phyloP scores from a whole-genome alignment of 2,113 vertebrate species.

The Gnathochromis pfefferi region DNA sequence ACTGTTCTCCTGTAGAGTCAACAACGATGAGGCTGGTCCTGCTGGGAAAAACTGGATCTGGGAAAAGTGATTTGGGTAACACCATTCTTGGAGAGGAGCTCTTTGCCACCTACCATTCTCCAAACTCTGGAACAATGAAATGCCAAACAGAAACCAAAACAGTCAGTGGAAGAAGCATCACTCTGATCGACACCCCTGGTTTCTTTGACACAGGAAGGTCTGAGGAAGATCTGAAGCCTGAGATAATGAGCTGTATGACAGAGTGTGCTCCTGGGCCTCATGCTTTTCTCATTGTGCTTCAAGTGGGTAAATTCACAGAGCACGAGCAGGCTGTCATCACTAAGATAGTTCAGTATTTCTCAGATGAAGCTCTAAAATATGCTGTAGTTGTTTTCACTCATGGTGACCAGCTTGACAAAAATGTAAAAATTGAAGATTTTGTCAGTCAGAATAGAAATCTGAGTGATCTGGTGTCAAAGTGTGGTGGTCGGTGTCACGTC shows the following conservation, averaged over 20 bases:
- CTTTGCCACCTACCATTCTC: not conserved
- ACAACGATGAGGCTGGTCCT: too few species aligned
- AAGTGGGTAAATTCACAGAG: constrained; percentile 10
- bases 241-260: constrained; percentile 18
- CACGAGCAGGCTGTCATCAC: not conserved
- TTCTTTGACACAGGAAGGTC: not conserved
- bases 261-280: constrained; percentile 43
- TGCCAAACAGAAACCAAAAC: too few species aligned
- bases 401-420: accelerated
- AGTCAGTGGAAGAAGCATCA: not conserved
- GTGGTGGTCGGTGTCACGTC: too few species aligned
- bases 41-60: too few species aligned
- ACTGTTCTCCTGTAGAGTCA: too few species aligned
- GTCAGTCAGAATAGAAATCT: too few species aligned
- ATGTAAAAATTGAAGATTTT: accelerated
- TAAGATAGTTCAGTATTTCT: not conserved
- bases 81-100: not conserved
- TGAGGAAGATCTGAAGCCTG: not conserved
- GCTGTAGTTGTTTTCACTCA: too few species aligned
- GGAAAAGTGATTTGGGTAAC: too few species aligned
- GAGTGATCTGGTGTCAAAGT: too few species aligned
- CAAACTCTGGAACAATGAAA: not conserved
- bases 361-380: too few species aligned
- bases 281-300: constrained; percentile 50
- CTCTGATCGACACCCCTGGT: constrained; percentile 54